Base-by-base conservation (phyloP, 2,888 invertebrate genomes). In the Hypolimnas misippus region DNA sequence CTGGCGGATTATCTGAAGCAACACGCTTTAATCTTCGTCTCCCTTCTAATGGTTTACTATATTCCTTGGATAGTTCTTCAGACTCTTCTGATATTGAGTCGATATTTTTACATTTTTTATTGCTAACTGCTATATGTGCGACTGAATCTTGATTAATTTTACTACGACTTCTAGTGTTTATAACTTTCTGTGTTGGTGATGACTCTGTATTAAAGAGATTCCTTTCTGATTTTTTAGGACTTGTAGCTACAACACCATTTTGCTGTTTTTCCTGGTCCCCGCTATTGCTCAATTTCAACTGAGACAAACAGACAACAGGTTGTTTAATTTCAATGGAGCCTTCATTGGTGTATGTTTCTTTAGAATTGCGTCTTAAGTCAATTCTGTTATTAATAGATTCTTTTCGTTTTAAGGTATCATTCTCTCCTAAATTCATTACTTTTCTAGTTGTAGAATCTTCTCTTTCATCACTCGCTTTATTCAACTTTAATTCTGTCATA, bases 401-500 rank as follows among this genome's bases (percentile, higher is more conserved):
- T 3, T 42, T 57, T 46, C 35, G 50, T 50, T 57, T 21, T 25
- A 29, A 38, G 21, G 59, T 14, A n/a, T 29, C 40, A 42, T n/a
- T 53, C 16, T 25, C 17, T 8, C 42, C 44, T 17, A 25, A 14
- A 12, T 46, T 61, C 29, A 33, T 60, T 5, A 14, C 21, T n/a
- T 38, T 56, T 42, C 35, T 63, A 40, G 16, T 46, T 21, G 52
- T 38, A 33, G 25, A 40, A 29, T 46, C n/a, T 54, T 60, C 52
- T 42, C 52, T 68, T 33, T 61, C 51, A 12, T 25, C 55, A 51
- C 54, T 65, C 3, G 49, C 62, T 44, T 68, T 70, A 67, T 78
- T 72, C 62, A 70, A 68, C 53, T 82, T 88, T 17, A 82, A 56
- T 72, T 85, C 82, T 17, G 82, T 73, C 76, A 88, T 81, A 38